These are phyloP conservation scores for Xiphydria camelus DNA, from an alignment of 2,888 invertebrate genomes.

Conservation along the genomic window DNA sequence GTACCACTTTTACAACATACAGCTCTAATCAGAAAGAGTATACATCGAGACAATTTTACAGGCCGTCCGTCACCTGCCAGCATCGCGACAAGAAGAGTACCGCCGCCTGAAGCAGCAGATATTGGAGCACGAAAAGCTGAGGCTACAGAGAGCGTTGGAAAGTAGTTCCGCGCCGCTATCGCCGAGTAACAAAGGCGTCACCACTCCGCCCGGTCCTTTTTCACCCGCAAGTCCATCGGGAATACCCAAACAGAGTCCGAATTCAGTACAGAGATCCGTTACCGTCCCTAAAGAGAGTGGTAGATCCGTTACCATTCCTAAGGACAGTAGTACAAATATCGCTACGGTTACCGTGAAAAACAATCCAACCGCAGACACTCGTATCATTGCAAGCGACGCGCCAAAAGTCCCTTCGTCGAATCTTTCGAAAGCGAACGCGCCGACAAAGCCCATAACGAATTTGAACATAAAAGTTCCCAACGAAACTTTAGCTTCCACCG, in stretches of 20 bases:
- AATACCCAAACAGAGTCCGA: not conserved
- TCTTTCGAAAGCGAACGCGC: conserved; percentile 1
- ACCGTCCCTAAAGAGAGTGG: conserved; percentile 11
- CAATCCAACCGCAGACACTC: not conserved
- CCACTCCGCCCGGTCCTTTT: conserved; percentile 23
- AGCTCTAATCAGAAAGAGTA: too few species aligned
- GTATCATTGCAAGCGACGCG: conserved; percentile 3
- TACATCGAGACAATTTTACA: conserved; percentile 34
- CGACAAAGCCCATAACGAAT: conserved; percentile 17
- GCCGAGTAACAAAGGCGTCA: conserved; percentile 12
- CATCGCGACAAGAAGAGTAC: conserved; percentile 56
- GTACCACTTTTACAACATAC: too few species aligned
- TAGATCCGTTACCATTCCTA: conserved; percentile 5
- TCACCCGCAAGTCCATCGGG: conserved; percentile 22
- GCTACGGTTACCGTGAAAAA: not conserved
- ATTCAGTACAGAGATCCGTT: conserved; percentile 4
- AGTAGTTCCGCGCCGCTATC: conserved; percentile 14
- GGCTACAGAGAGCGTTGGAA: conserved; percentile 29
- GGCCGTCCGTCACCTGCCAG: conserved; percentile 56
- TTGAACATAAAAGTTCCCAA: conserved; percentile 26
- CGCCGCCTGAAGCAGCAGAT: conserved; percentile 54
- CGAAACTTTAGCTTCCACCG: conserved; percentile 8
- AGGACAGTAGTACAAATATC: not conserved
- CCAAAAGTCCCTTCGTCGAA: conserved; percentile 5
- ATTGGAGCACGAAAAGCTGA: conserved; percentile 46